Evolutionary conservation across 1,140 invertebrate species (phyloP).

Genomic region (Eumeta japonica): DNA sequence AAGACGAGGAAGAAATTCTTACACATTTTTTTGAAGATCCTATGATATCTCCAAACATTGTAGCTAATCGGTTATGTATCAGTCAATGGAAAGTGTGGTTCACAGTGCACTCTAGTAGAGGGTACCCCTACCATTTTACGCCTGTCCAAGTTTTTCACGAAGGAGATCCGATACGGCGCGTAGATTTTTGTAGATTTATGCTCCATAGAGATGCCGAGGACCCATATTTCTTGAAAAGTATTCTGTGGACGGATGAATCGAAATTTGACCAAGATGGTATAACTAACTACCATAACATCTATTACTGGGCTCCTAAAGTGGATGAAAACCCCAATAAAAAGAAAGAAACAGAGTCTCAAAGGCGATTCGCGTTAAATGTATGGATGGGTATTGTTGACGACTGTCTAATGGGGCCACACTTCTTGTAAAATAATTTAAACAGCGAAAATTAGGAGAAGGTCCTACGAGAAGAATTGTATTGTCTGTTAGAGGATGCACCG

Average conservation of each 20-base stretch:
- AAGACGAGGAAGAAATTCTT: too few species aligned
- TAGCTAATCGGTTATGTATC: too few species aligned
- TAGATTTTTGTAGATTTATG: constrained; percentile 15
- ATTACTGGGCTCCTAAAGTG: constrained; percentile 27
- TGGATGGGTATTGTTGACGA: constrained; percentile 32
- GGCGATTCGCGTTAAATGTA: constrained; percentile 30
- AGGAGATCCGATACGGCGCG: constrained; percentile 14
- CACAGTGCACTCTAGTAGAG: too few species aligned
- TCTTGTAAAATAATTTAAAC: constrained; percentile 25
- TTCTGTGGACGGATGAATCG: too few species aligned
- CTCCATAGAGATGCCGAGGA: constrained; percentile 15
- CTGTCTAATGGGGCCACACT: constrained; percentile 28
- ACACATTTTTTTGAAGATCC: too few species aligned
- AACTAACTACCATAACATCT: constrained; percentile 36
- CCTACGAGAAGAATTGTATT: constrained; percentile 20
- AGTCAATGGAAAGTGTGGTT: too few species aligned
- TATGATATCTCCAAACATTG: too few species aligned
- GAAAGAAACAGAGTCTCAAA: constrained; percentile 17
- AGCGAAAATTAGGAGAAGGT: constrained; percentile 22
- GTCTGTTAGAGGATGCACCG: constrained; percentile 20
- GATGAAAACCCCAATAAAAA: constrained; percentile 30
- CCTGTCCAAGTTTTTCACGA: constrained; percentile 12
- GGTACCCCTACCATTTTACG: constrained; percentile 10
- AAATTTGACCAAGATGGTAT: constrained; percentile 28
- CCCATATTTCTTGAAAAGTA: too few species aligned